Evolutionary conservation across 2,797 vertebrate species (phyloP).

Genomic region (Anomalospiza imberbis): DNA sequence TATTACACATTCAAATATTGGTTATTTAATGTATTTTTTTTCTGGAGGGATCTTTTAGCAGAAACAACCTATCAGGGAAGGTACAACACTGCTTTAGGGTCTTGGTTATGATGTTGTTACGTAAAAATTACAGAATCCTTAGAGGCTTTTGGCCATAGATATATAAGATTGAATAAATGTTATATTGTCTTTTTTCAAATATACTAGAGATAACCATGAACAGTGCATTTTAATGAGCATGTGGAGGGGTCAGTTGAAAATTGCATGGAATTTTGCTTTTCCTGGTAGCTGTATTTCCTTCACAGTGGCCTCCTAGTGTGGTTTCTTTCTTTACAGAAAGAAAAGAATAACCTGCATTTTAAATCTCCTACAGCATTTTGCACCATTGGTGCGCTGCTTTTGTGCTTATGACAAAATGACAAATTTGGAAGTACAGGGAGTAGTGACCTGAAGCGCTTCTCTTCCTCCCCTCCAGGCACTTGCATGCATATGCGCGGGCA

Average conservation of each 20-base stretch:
- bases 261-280: neutral
- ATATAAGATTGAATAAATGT: neutral
- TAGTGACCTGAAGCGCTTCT: neutral
- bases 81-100: neutral
- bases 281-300: neutral
- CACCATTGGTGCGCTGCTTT: neutral
- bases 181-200: neutral
- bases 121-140: neutral
- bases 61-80: neutral
- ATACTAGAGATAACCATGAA: neutral
- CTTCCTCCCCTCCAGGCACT: neutral
- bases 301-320: neutral
- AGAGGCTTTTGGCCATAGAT: neutral
- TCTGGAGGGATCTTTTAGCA: neutral
- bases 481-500: neutral
- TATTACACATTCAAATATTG: fast-evolving
- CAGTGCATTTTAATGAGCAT: neutral
- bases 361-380: neutral
- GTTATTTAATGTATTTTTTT: neutral
- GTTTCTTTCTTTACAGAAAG: neutral
- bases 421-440: neutral
- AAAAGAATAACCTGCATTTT: neutral
- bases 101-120: neutral
- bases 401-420: neutral
- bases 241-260: neutral